Conservation (phyloP, 2,888 invertebrate genomes). For the Plagodis dolabraria region DNA sequence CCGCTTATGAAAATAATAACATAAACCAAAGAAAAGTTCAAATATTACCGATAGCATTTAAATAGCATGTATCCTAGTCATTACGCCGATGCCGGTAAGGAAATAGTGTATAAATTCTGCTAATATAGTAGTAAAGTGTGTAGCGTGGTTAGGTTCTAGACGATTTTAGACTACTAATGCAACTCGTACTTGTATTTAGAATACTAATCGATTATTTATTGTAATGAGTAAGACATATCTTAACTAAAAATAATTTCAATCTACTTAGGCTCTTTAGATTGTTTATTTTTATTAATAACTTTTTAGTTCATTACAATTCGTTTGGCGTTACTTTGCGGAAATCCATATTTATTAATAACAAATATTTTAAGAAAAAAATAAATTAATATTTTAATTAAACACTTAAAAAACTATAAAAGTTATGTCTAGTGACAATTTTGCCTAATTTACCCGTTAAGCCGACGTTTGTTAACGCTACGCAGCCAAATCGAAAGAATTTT, state of each 20-base stretch:
- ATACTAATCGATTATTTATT: conserved; percentile 30
- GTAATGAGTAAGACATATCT: conserved; percentile 18
- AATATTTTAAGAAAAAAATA: too few species aligned
- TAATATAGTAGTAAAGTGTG: conserved; percentile 27
- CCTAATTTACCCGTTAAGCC: too few species aligned
- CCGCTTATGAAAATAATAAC: conserved; percentile 8
- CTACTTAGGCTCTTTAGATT: not conserved
- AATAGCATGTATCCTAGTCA: conserved; percentile 36
- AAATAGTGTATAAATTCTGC: conserved; percentile 34
- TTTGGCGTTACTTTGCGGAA: too few species aligned
- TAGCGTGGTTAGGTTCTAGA: conserved; percentile 31
- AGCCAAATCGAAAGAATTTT: too few species aligned
- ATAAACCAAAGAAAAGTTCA: conserved; percentile 35
- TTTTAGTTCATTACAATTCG: not conserved
- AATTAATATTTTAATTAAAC: too few species aligned
- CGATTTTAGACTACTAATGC: conserved; percentile 19
- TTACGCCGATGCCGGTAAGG: conserved; percentile 22
- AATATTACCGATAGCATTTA: conserved; percentile 27
- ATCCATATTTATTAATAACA: too few species aligned
- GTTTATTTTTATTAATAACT: not conserved
- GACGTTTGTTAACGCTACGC: too few species aligned
- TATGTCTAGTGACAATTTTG: too few species aligned
- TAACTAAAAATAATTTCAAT: not conserved
- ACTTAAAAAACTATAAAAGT: too few species aligned
- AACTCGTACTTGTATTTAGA: conserved; percentile 37